Conservation (phyloP, 1,140 invertebrate species). For the Habropoda laboriosa region DNA sequence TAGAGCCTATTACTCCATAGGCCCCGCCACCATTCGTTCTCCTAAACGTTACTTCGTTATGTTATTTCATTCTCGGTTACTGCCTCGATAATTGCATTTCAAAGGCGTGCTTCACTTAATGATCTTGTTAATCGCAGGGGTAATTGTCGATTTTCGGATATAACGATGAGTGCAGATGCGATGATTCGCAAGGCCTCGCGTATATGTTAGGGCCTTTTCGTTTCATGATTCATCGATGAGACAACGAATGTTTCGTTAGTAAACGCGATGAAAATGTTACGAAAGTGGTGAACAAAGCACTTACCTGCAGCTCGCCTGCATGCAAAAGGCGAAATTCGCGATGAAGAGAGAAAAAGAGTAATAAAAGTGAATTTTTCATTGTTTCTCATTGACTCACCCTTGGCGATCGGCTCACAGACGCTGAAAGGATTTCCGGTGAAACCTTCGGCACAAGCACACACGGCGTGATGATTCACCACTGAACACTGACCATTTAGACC, state of each 20-base stretch:
- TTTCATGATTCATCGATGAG: background rate
- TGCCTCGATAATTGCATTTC: conserved; percentile 21
- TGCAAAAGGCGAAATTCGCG: conserved; percentile 47
- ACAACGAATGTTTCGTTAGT: background rate
- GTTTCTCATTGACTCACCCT: conserved; percentile 73
- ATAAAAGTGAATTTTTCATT: too few relatives aligned
- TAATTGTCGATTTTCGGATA: conserved; percentile 31
- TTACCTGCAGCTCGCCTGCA: conserved; percentile 65
- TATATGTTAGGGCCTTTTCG: conserved; percentile 30
- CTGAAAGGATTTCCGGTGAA: conserved; percentile 84
- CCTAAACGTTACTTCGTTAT: conserved; percentile 25
- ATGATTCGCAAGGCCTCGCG: conserved; percentile 28
- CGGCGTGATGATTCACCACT: conserved; percentile 83
- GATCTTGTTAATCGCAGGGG: conserved; percentile 44
- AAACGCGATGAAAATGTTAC: background rate
- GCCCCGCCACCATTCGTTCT: conserved; percentile 61
- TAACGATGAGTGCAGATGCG: conserved; percentile 33
- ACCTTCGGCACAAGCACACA: conserved; percentile 82
- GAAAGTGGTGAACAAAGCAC: conserved; percentile 62
- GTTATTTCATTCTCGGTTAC: conserved; percentile 13
- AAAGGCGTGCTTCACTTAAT: conserved; percentile 37
- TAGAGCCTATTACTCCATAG: conserved; percentile 61
- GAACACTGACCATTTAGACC: conserved; percentile 82
- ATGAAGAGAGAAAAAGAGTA: background rate
- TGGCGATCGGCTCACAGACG: conserved; percentile 78